Evolutionary conservation across 1,140 invertebrate genomes (phyloP).

Genomic region (Triops cancriformis): DNA sequence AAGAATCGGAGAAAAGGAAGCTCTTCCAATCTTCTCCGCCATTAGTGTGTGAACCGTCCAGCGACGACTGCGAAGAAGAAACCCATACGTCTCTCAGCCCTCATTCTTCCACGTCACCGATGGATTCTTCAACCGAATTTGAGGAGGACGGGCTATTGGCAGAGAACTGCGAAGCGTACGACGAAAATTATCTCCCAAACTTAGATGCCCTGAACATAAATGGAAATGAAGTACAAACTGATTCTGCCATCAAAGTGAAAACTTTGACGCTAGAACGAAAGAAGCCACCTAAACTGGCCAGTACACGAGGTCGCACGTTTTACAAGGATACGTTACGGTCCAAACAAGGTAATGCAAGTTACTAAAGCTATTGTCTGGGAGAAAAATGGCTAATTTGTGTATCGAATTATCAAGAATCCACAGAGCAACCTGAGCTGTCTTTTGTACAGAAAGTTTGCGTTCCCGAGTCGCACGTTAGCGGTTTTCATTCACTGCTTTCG

Average conservation of each 20-base stretch:
- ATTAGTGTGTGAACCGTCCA: background rate
- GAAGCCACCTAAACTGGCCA: background rate
- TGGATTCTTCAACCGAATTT: background rate
- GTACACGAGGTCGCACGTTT: background rate
- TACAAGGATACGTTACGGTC: background rate
- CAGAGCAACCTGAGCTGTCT: background rate
- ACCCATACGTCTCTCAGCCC: background rate
- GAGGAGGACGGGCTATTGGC: background rate
- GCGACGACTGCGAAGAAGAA: background rate
- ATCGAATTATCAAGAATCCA: background rate
- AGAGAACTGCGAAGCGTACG: background rate
- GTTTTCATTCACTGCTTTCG: conserved; percentile 23
- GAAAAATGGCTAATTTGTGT: background rate
- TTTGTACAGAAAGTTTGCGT: background rate
- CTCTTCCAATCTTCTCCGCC: background rate
- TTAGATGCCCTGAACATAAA: background rate
- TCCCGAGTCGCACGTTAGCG: conserved; percentile 17
- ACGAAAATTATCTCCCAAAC: background rate
- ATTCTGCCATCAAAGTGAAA: background rate
- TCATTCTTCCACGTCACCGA: background rate
- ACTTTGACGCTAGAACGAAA: background rate
- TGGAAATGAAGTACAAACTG: background rate
- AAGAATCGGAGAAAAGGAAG: background rate
- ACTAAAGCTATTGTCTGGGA: background rate
- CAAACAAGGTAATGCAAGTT: background rate